Percentiles rank a stretch among this genome's conserved stretches.
Evolutionary conservation across 2,113 vertebrate species (phyloP).

Genomic region (Percina caprodes): DNA sequence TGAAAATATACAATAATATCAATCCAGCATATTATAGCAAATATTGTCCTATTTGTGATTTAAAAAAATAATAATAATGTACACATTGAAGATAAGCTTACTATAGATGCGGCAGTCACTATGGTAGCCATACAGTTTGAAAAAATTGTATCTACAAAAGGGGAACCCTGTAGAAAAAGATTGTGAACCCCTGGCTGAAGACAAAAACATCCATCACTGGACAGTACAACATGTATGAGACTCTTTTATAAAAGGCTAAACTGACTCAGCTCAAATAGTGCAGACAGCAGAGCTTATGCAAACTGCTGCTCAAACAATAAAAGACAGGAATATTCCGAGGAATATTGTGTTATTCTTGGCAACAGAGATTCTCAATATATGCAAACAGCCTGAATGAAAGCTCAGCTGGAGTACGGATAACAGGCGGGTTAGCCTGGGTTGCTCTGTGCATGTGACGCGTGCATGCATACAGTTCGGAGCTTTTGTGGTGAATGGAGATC

Average conservation of each 20-base stretch:
- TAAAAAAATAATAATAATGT: too few species aligned
- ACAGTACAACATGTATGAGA: not conserved
- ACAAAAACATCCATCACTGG: not conserved
- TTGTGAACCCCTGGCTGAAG: not conserved
- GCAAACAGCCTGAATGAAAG: constrained; percentile 14
- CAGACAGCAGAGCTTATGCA: constrained; percentile 4
- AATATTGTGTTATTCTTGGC: constrained; percentile 7
- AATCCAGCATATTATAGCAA: too few species aligned
- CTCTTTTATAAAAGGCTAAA: not conserved
- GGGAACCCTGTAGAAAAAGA: too few species aligned
- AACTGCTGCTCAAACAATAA: constrained; percentile 5
- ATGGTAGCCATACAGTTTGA: too few species aligned
- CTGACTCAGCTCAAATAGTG: constrained; percentile 10
- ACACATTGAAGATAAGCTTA: too few species aligned
- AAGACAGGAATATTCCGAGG: not conserved
- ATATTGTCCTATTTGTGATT: too few species aligned
- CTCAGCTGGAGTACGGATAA: constrained; percentile 21
- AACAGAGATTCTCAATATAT: constrained; percentile 1
- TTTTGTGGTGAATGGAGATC: constrained; percentile 57
- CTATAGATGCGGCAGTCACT: too few species aligned
- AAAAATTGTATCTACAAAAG: too few species aligned
- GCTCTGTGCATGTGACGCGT: not conserved
- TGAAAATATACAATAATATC: too few species aligned
- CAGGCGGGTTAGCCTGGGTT: constrained; percentile 19
- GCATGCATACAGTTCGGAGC: not conserved